phyloP scores from a whole-genome alignment of 2,113 vertebrate species.

The Gobius niger region DNA sequence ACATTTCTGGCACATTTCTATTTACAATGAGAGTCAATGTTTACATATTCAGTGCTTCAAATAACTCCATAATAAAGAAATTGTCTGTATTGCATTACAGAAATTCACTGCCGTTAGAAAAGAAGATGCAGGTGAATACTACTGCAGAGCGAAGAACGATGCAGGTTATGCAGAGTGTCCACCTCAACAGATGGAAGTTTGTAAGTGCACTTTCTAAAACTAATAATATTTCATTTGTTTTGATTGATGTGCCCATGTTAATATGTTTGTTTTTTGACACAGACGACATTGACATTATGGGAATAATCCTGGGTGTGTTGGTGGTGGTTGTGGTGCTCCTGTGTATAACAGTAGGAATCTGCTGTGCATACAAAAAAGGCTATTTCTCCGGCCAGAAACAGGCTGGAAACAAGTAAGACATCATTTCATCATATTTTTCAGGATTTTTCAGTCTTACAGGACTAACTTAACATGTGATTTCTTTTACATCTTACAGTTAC shows the following conservation, averaged over 20 bases:
- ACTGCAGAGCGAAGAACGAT: slow-evolving; percentile 87
- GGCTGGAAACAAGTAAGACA: slow-evolving; percentile 84
- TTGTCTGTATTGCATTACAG: slow-evolving; percentile 62
- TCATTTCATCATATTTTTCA: not conserved
- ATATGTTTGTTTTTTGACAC: slow-evolving; percentile 22
- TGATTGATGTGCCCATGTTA: not conserved
- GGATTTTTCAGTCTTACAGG: not conserved
- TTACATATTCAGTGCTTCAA: not conserved
- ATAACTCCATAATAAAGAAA: not conserved
- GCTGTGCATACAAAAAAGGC: slow-evolving; percentile 92
- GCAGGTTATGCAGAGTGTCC: slow-evolving; percentile 87
- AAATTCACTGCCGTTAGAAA: slow-evolving; percentile 87
- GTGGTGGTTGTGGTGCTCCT: slow-evolving; percentile 87
- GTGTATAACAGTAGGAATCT: slow-evolving; percentile 89
- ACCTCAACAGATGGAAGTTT: slow-evolving; percentile 93
- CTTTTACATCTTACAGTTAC: slow-evolving; percentile 80
- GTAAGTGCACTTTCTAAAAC: slow-evolving; percentile 78
- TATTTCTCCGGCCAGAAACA: slow-evolving; percentile 87
- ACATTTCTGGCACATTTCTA: too few species aligned
- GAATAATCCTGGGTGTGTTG: slow-evolving; percentile 87
- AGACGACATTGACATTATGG: slow-evolving; percentile 92
- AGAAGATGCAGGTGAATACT: slow-evolving; percentile 89
- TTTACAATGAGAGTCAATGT: too few species aligned
- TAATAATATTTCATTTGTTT: not conserved
- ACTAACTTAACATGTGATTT: not conserved